Evolutionary conservation across 2,888 invertebrate species (phyloP), one percentile per base, ranked within the genome.

Genomic region (Hesperia comma): DNA sequence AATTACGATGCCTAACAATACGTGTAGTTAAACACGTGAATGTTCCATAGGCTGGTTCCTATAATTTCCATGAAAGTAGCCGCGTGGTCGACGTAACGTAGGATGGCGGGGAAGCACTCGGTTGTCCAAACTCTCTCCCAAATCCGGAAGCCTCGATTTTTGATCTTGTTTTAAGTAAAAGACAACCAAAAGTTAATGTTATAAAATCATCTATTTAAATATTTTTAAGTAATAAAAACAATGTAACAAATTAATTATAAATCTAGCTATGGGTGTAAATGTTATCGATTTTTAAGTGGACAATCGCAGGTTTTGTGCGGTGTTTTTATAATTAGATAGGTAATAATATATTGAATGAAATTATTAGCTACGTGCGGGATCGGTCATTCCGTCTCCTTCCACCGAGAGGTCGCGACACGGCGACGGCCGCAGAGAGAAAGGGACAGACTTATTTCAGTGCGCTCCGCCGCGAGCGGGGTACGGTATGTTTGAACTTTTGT

Each of bases 261-360:
- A 86, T 89, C 89, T 92, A 92, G 92, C 92, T 91, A 92, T 87
- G 90, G 89, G 90, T 92, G 92, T 92, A 92, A 89, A 92, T 92
- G 92, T 92, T 92, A 90, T 90, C 85, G 86, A 88, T 90, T 90
- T 90, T 88, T 92, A 91, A 92, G 91, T 92, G 86, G 87, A 88
- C 87, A 86, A 89, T 88, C 90, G 90, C 88, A 91, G 85, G 87
- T 90, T 90, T 92, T 91, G 92, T 90, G 93, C 91, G 89, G 89
- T 88, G 91, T 92, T 93, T 92, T 92, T 92, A 90, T 92, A 93
- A 90, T 91, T 93, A 93, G 93, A 91, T 93, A 93, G 93, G 93
- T 92, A 92, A 93, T 91, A 92, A 93, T 92, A 92, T 92, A 92
- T 92, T 92, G 92, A 92, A 93, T 89, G 92, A 90, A 90, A 91